These are phyloP conservation scores for Sinodicranocentrus sp. DNA, from an alignment of 2,888 invertebrate species.

Conservation along the genomic window DNA sequence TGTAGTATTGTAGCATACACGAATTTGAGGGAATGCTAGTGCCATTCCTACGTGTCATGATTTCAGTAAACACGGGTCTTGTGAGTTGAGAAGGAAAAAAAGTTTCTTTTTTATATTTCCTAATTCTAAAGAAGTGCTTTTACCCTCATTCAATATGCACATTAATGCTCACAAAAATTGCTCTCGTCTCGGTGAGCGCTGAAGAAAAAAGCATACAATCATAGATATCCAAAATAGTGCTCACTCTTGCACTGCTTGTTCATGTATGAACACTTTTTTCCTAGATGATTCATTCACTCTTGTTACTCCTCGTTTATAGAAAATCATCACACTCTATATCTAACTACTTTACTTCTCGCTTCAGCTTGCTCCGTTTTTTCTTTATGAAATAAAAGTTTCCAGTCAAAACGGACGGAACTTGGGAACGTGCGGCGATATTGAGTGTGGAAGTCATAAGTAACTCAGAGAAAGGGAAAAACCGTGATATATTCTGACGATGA, in stretches of 20 bases:
- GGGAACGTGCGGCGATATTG: background rate
- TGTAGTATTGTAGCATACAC: background rate
- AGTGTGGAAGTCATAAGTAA: constrained; percentile 36
- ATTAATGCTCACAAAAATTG: constrained; percentile 19
- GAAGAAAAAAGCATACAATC: background rate
- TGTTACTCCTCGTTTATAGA: constrained; percentile 2
- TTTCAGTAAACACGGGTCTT: constrained; percentile 8
- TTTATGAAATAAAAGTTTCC: constrained; percentile 10
- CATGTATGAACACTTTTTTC: constrained; percentile 8
- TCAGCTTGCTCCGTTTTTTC: background rate
- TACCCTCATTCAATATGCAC: constrained; percentile 34
- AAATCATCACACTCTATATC: background rate
- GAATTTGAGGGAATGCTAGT: background rate
- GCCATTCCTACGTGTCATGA: background rate
- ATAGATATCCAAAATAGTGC: too few relatives aligned
- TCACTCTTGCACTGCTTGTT: background rate
- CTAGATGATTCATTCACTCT: background rate
- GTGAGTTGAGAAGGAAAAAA: background rate
- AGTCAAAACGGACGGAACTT: constrained; percentile 34
- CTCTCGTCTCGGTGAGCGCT: background rate
- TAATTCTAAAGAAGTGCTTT: constrained; percentile 11
- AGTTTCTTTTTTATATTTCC: background rate
- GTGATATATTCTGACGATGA: constrained; percentile 31
- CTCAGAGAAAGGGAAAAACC: constrained; percentile 4
- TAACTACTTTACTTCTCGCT: background rate